Percentiles rank a stretch among this genome's conserved stretches.
These are phyloP conservation scores for Pocota personata DNA, from an alignment of 2,888 invertebrate species.

Conservation along the genomic window DNA sequence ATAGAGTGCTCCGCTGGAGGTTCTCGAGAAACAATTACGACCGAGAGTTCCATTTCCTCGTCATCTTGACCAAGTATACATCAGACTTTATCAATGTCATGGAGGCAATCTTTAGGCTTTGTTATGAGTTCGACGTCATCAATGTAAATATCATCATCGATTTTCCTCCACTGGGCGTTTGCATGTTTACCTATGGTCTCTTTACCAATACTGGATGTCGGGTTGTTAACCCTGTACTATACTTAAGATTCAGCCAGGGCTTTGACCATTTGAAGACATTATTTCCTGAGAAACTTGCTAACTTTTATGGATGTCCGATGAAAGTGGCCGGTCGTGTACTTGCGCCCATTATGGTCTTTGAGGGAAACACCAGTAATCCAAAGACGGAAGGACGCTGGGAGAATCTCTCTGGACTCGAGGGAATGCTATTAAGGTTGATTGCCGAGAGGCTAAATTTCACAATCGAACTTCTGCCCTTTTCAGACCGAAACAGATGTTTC, in stretches of 20 bases:
- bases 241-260: constrained; percentile 74
- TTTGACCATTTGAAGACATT: constrained; percentile 56
- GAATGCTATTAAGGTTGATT: constrained; percentile 76
- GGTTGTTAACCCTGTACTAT: constrained; percentile 57
- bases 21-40: constrained; percentile 74
- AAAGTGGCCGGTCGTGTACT: constrained; percentile 75
- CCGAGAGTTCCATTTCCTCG: constrained; percentile 76
- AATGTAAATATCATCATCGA: constrained; percentile 77
- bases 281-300: constrained; percentile 75
- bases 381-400: constrained; percentile 59
- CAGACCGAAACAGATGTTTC: constrained; percentile 33
- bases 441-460: constrained; percentile 76
- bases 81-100: constrained; percentile 32
- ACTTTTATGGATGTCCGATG: constrained; percentile 76
- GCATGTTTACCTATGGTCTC: constrained; percentile 71
- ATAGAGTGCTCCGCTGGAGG: constrained; percentile 72
- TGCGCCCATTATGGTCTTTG: constrained; percentile 77
- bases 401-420: constrained; percentile 78
- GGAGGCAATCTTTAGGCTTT: constrained; percentile 75
- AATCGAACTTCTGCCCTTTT: constrained; percentile 75
- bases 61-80: constrained; percentile 75
- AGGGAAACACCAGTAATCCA: constrained; percentile 75
- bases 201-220: constrained; percentile 59
- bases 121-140: constrained; percentile 75
- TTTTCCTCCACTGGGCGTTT: constrained; percentile 39